Evolutionary conservation across 2,797 vertebrate genomes (phyloP), one percentile per base, ranked within the genome.

Genomic region (Acrossocheilus fasciatus): DNA sequence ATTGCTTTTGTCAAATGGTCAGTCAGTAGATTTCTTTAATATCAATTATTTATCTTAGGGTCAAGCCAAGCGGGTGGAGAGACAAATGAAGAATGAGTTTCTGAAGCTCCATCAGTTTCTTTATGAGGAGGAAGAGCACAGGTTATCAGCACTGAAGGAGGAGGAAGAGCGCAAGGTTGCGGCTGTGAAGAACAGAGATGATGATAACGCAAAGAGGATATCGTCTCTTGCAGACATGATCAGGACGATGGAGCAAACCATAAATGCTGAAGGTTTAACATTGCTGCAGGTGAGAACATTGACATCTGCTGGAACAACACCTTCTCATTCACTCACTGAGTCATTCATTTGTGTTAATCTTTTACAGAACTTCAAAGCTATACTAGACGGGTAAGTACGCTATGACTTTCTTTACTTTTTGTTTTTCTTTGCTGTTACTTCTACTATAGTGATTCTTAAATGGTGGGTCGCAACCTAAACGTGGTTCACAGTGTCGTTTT

Each of bases 291-390:
- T 94, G 12, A 5, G 91, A 75, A 81, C 3, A 43, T 47, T 2
- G 6, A 17, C n/a, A 47, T 36, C 18, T 30, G 36, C 45, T 77
- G 9, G 4, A 64, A 74, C 43, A 36, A 8, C 6, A 52, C 79
- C 11, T 18, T 50, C 23, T 66, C 1, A 34, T 43, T 66, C 15
- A 83, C 18, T 59, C 26, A 15, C 50, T 52, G 76, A 10, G 41
- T 20, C 0, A 17, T 52, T 30, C 5, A 30, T 20, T 47, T 8
- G 4, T 72, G 2, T 15, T 77, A 88, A 41, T 84, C 2, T 86
- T 86, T 91, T 86, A 20, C 92, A 96, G 95, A 95, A 95, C 86
- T 96, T 94, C 77, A 94, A 92, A 93, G 90, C 77, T 72, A 92
- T 78, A 54, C 89, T 91, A 64, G 90, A 94, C 17, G 92, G 93